These are phyloP conservation scores for Donacobius atricapilla DNA, from an alignment of 2,113 vertebrate species.

Conservation along the genomic window DNA sequence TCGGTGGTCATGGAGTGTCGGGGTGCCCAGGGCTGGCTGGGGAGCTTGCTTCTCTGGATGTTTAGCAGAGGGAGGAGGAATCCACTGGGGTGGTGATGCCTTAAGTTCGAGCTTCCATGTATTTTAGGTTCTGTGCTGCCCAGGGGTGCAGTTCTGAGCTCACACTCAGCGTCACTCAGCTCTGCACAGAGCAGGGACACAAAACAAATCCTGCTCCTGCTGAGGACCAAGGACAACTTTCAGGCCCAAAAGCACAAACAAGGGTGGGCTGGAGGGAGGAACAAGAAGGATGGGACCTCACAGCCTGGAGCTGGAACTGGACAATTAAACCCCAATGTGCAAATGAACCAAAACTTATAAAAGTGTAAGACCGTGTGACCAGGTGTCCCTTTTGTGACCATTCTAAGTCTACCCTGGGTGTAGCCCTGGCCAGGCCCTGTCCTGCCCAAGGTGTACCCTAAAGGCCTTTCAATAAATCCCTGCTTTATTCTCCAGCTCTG, in stretches of 20 bases:
- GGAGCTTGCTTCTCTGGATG: background rate
- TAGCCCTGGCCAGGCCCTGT: background rate
- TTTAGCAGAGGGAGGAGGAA: background rate
- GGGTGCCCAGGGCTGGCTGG: fast-evolving
- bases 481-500: background rate
- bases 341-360: no score
- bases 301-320: no score
- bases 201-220: no score
- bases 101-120: background rate
- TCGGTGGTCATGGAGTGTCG: fast-evolving
- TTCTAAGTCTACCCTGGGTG: background rate
- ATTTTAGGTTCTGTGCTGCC: background rate
- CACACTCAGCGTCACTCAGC: no score
- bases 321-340: no score
- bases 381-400: background rate
- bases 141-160: background rate
- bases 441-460: background rate
- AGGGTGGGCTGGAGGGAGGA: no score
- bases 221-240: no score
- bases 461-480: background rate
- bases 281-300: no score
- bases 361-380: background rate
- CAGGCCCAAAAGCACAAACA: no score
- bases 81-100: background rate
- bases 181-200: no score